phyloP scores from a whole-genome alignment of 2,888 invertebrate species.

The Troilus luridus region DNA sequence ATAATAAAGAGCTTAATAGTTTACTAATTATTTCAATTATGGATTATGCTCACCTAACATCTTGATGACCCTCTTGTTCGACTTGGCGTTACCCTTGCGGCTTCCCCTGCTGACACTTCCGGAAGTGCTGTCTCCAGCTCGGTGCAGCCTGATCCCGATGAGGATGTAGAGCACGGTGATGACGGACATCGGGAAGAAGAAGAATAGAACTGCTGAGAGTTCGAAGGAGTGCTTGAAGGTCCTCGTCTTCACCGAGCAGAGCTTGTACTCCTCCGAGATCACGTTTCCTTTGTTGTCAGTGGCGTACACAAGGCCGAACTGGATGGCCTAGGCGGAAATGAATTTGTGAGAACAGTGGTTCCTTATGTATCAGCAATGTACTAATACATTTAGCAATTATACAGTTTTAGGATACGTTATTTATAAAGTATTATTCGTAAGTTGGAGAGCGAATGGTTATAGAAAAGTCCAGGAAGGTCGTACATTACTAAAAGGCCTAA shows the following conservation, averaged over 20 bases:
- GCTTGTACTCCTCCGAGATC: constrained; percentile 71
- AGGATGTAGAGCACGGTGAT: constrained; percentile 74
- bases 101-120: constrained; percentile 60
- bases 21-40: not conserved
- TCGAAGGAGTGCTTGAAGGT: constrained; percentile 73
- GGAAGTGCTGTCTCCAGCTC: constrained; percentile 68
- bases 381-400: not conserved
- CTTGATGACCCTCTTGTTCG: constrained; percentile 64
- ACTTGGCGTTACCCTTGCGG: constrained; percentile 60
- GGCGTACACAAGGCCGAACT: constrained; percentile 74
- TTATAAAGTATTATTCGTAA: no score
- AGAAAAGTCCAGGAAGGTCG: no score
- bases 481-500: no score
- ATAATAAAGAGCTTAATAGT: not conserved
- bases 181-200: constrained; percentile 75
- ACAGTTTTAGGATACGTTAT: no score
- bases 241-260: constrained; percentile 75
- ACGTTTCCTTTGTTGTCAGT: constrained; percentile 68
- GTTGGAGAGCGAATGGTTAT: no score
- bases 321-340: constrained; percentile 65
- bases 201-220: constrained; percentile 75
- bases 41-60: constrained; percentile 64
- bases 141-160: constrained; percentile 71
- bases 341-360: not conserved
- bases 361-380: not conserved